phyloP scores from a whole-genome alignment of 1,140 invertebrate genomes.

The Stegodyphus dumicola region DNA sequence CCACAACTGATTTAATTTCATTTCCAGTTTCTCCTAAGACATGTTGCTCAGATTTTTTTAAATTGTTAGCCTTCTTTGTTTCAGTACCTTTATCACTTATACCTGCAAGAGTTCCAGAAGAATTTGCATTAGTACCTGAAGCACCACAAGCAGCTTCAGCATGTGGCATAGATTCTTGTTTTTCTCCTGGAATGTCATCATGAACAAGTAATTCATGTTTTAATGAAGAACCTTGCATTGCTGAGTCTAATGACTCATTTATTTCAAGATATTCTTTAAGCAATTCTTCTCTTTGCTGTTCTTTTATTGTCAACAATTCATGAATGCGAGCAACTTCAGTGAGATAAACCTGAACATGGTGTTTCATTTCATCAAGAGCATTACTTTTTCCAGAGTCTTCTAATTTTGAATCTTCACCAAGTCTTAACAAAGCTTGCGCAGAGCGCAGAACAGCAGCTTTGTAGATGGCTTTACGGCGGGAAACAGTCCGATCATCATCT shows the following conservation, averaged over 20 bases:
- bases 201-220: background rate
- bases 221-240: background rate
- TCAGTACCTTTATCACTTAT: background rate
- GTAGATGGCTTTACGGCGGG: slow-evolving; percentile 40
- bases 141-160: background rate
- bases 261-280: slow-evolving; percentile 17
- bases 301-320: slow-evolving; percentile 39
- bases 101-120: background rate
- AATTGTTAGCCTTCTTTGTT: background rate
- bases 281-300: slow-evolving; percentile 30
- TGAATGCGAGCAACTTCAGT: slow-evolving; percentile 46
- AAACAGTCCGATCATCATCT: background rate
- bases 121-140: background rate
- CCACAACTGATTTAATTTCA: background rate
- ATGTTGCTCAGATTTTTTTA: background rate
- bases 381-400: background rate
- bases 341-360: slow-evolving; percentile 19
- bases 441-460: slow-evolving; percentile 31
- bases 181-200: background rate
- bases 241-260: background rate
- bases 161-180: background rate
- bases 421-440: slow-evolving; percentile 19
- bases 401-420: slow-evolving; percentile 25
- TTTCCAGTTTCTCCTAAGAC: background rate
- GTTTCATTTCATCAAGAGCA: slow-evolving; percentile 44